Evolutionary conservation across 2,113 vertebrate species (phyloP), one percentile per base, ranked within the genome.

Genomic region (Pantherophis guttatus): DNA sequence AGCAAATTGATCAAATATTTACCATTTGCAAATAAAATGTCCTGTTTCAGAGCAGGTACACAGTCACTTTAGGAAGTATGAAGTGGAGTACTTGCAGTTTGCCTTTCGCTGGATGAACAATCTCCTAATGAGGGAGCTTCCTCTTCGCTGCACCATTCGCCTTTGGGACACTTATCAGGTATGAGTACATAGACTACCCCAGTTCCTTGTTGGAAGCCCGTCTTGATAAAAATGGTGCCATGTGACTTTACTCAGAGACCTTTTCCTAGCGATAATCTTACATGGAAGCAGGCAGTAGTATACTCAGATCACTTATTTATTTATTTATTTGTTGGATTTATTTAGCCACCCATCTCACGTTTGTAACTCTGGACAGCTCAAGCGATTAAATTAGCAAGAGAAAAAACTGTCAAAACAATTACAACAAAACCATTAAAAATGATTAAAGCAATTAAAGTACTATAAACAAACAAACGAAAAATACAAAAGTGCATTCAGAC

Each of bases 141-240:
- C 98, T 17, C 98, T 99, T 0, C 98, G 98, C 95, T 99, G 98
- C 95, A 99, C 98, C 94, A 99, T 99, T 95, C 98, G 98, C 85
- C 98, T 99, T 62, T 99, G 98, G 98, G 98, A 99, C 97, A 99
- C 98, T 0, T 99, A 99, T 96, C 98, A 99, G 98, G 99, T 99
- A 97, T 0, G 4, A 17, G 2, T 89, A 9, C 52, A 26, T 3
- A 26, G 15, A 0, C 2, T 2, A 48, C 2, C 86, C 3, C 29
- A 65, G 58, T 62, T 8, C 58, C 52, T 1, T n/a, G 15, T 88
- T 7, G 59, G 2, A 10, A 54, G 21, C 90, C 29, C 39, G 19
- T 12, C 62, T 81, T 75, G 54, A 44, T 62, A 55, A 8, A 29
- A 26, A 62, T 39, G 59, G 65, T 81, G 8, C 17, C 17, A 21